These are phyloP conservation scores for Lasioglossum villosulum DNA, from an alignment of 2,888 invertebrate genomes.

Conservation along the genomic window DNA sequence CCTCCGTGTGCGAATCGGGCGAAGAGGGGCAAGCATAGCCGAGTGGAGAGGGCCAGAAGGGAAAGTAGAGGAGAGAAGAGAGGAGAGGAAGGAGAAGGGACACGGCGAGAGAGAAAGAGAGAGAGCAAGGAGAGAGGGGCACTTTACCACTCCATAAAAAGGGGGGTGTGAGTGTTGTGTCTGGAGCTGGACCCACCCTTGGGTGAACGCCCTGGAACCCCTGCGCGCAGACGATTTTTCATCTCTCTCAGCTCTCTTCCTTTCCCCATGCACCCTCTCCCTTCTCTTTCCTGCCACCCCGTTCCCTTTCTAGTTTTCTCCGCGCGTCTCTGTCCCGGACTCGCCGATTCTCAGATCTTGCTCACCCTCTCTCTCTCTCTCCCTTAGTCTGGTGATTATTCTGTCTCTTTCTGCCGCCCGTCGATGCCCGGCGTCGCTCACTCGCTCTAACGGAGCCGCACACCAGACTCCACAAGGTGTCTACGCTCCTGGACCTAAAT, in stretches of 20 bases:
- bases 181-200: slow-evolving; percentile 80
- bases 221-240: slow-evolving; percentile 77
- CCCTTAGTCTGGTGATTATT: slow-evolving; percentile 6
- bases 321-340: slow-evolving; percentile 15
- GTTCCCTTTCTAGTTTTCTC: slow-evolving; percentile 11
- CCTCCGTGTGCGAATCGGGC: slow-evolving; percentile 47
- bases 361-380: slow-evolving; percentile 27
- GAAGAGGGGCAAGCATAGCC: slow-evolving; percentile 44
- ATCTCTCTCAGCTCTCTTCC: slow-evolving; percentile 28
- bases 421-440: background rate
- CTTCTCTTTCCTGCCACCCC: background rate
- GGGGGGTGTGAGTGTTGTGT: slow-evolving; percentile 80
- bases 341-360: slow-evolving; percentile 25
- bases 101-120: slow-evolving; percentile 60
- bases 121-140: slow-evolving; percentile 68
- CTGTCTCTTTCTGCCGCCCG: background rate
- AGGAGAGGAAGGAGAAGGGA: slow-evolving; percentile 44
- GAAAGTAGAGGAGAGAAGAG: slow-evolving; percentile 3
- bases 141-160: slow-evolving; percentile 74
- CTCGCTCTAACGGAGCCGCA: slow-evolving; percentile 32
- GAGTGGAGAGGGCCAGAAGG: slow-evolving; percentile 35
- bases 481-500: slow-evolving; percentile 73
- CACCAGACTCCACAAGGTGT: slow-evolving; percentile 72
- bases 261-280: slow-evolving; percentile 1
- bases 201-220: slow-evolving; percentile 81